Base-by-base conservation (phyloP, 1,140 invertebrate species). In the Charaxes varanes region DNA sequence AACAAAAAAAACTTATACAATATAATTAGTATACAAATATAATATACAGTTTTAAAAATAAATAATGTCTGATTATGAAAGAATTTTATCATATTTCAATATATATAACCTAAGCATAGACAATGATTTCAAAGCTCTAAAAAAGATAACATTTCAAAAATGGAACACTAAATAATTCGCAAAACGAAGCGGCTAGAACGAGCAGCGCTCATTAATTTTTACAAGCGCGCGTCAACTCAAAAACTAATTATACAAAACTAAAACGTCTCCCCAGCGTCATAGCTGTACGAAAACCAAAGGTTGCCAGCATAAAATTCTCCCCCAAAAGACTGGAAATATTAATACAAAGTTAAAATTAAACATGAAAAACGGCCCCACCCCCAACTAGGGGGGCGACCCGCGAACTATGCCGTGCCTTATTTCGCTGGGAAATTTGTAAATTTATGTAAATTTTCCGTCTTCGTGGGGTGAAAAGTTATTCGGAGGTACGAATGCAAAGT, bases 301-400 rank as follows among this genome's bases (percentile, higher is more conserved):
- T 71, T 65, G 59, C 44, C 45, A 46, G 62, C 61, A 63, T 70
- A 77, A 77, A 78, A 78, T 69, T 74, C 62, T 62, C 56, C 65
- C 66, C 59, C 28, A 60, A 78, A 78, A 78, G 71, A 78, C 64
- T 66, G 33, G 53, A 54, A 54, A 77, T 82, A 82, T 82, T 82
- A 82, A 82, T 78, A 77, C 69, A 62, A 82, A 78, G 78, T 80
- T 80, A 74, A 82, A 82, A 82, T 82, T 79, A 78, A 82, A 82
- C 76, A 78, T 79, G 78, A 82, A 82, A 82, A 79, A 82, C 71
- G 74, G 55, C 38, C 26, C 35, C 56, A 38, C 14, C 56, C 51
- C 44, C 34, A 43, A 53, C 49, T 52, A 53, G 35, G 52, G 45
- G 41, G 27, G 30, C 33, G 36, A 32, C 59, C 40, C 48, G 50